phyloP scores from a whole-genome alignment of 1,140 invertebrate genomes.

The Leptopilina clavipes region DNA sequence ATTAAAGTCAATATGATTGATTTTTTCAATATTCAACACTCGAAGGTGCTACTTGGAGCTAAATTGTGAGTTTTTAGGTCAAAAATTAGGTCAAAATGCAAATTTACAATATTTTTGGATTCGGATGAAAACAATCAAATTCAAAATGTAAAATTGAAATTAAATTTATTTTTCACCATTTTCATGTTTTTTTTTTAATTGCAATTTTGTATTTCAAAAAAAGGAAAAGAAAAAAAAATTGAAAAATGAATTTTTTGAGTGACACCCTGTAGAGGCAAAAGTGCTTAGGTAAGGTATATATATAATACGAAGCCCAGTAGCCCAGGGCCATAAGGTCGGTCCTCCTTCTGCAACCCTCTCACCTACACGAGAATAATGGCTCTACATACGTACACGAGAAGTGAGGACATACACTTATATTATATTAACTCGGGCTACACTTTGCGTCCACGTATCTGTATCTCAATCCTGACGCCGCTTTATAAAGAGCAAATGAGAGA shows the following conservation, averaged over 20 bases:
- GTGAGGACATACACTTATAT: constrained; percentile 57
- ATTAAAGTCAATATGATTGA: too few relatives aligned
- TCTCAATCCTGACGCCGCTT: constrained; percentile 68
- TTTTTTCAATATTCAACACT: too few relatives aligned
- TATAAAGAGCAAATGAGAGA: constrained; percentile 36
- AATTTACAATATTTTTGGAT: too few relatives aligned
- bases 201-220: too few relatives aligned
- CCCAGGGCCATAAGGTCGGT: constrained; percentile 73
- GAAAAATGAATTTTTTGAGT: constrained; percentile 43
- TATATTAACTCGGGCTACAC: constrained; percentile 60
- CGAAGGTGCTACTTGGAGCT: too few relatives aligned
- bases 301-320: constrained; percentile 67
- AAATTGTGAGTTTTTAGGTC: too few relatives aligned
- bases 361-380: constrained; percentile 60
- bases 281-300: constrained; percentile 57
- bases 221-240: background rate
- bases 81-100: too few relatives aligned
- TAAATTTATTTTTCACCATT: too few relatives aligned
- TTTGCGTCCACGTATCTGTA: constrained; percentile 70
- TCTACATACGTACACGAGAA: constrained; percentile 50
- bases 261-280: constrained; percentile 67
- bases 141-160: too few relatives aligned
- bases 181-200: too few relatives aligned
- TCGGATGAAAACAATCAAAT: too few relatives aligned
- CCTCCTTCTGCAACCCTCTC: constrained; percentile 69